Conservation (phyloP, 2,888 invertebrate genomes). For the Pyrrhia umbra region DNA sequence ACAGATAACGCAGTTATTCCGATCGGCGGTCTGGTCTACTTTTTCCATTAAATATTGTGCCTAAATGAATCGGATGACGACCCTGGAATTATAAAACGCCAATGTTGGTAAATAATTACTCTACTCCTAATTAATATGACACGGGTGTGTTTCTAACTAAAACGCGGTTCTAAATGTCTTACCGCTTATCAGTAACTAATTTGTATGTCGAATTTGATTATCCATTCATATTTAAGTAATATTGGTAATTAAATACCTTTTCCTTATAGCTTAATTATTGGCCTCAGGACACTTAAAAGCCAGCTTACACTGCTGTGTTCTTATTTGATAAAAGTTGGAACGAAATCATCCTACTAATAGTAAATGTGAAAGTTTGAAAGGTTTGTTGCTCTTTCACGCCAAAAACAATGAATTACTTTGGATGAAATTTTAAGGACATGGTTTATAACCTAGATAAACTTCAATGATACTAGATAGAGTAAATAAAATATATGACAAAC, state of each 20-base stretch:
- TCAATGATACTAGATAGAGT: no score
- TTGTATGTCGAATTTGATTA: background rate
- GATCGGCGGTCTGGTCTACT: slow-evolving; percentile 73
- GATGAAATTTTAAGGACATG: no score
- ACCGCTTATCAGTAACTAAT: background rate
- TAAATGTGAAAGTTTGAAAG: no score
- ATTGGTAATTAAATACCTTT: background rate
- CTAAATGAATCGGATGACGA: slow-evolving; percentile 54
- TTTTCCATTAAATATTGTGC: slow-evolving; percentile 62
- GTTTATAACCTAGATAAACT: no score
- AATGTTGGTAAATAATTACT: slow-evolving; percentile 13
- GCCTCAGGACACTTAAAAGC: no score
- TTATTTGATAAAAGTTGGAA: no score
- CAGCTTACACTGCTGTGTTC: no score
- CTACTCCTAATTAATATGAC: slow-evolving; percentile 2
- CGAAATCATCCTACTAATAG: no score
- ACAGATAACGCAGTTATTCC: slow-evolving; percentile 76
- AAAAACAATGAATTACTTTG: no score
- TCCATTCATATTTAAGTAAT: background rate
- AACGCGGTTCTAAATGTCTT: background rate
- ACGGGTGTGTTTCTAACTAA: background rate
- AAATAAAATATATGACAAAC: no score
- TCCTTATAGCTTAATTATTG: background rate
- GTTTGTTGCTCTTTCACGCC: no score
- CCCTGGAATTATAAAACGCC: slow-evolving; percentile 22